phyloP scores from a whole-genome alignment of 2,113 vertebrate genomes.

The Cottus gobio region DNA sequence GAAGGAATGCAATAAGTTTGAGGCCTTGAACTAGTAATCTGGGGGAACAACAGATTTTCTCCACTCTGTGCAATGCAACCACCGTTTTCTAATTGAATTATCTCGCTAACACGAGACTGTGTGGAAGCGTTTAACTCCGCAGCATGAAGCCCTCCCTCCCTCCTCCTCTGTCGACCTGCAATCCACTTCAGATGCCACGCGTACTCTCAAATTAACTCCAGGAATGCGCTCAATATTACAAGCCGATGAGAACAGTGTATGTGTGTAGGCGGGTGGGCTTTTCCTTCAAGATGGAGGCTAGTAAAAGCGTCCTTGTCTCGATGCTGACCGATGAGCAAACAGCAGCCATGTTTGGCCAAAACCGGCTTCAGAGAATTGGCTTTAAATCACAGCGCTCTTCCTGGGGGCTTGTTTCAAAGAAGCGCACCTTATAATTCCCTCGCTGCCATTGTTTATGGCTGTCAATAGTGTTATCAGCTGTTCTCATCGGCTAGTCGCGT shows the following conservation, averaged over 20 bases:
- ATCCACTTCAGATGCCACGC: background rate
- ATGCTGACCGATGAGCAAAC: conserved; percentile 14
- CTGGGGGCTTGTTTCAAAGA: too few relatives aligned
- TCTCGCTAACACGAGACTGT: background rate
- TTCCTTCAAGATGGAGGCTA: background rate
- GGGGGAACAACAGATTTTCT: background rate
- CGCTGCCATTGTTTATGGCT: too few relatives aligned
- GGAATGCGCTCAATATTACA: conserved; percentile 24
- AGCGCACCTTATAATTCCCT: too few relatives aligned
- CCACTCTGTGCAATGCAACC: background rate
- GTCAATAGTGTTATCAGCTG: too few relatives aligned
- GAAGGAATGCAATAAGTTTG: background rate
- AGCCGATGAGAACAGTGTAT: conserved; percentile 1
- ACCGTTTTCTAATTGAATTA: background rate
- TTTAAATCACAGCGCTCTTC: too few relatives aligned
- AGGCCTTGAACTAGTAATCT: conserved; percentile 3
- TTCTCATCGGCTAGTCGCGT: too few relatives aligned
- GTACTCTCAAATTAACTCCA: conserved; percentile 14
- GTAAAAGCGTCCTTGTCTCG: background rate
- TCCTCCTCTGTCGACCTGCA: background rate
- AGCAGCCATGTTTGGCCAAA: background rate
- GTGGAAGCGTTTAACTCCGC: background rate
- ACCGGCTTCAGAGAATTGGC: too few relatives aligned
- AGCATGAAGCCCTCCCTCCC: background rate
- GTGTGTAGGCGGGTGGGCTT: background rate